These are phyloP conservation scores for Dasyurus viverrinus DNA, from an alignment of 2,113 vertebrate genomes.

Conservation along the genomic window DNA sequence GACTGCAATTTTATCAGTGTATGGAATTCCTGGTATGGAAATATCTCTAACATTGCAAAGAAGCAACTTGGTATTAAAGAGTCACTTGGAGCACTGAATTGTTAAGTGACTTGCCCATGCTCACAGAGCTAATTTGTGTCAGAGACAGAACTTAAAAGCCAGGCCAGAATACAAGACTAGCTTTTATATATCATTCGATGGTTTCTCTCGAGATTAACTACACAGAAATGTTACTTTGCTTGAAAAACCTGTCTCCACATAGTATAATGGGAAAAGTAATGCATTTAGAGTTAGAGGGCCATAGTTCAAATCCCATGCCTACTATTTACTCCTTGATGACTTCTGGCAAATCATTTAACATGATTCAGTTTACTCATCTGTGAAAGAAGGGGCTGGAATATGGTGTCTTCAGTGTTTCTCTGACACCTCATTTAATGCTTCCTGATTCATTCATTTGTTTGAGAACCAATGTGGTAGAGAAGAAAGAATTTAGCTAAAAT, in stretches of 20 bases:
- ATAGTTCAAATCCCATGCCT: neutral
- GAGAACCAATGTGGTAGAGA: neutral
- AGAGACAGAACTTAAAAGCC: neutral
- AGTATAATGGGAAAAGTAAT: neutral
- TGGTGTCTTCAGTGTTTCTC: neutral
- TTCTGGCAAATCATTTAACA: neutral
- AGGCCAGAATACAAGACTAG: neutral
- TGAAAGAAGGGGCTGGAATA: neutral
- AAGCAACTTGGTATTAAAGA: neutral
- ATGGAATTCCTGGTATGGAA: neutral
- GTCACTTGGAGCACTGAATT: neutral
- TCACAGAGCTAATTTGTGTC: neutral
- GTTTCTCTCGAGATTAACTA: neutral
- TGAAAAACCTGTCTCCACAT: neutral
- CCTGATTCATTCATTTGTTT: neutral
- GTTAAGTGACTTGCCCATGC: neutral
- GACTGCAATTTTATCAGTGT: neutral
- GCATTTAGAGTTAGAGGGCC: neutral
- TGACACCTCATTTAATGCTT: neutral
- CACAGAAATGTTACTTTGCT: neutral
- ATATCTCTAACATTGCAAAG: neutral
- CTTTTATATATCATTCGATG: neutral
- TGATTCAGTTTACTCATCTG: neutral
- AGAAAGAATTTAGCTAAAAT: neutral
- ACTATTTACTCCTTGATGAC: neutral